Base-by-base conservation (phyloP, 1,140 invertebrate species). In the Limonius californicus region DNA sequence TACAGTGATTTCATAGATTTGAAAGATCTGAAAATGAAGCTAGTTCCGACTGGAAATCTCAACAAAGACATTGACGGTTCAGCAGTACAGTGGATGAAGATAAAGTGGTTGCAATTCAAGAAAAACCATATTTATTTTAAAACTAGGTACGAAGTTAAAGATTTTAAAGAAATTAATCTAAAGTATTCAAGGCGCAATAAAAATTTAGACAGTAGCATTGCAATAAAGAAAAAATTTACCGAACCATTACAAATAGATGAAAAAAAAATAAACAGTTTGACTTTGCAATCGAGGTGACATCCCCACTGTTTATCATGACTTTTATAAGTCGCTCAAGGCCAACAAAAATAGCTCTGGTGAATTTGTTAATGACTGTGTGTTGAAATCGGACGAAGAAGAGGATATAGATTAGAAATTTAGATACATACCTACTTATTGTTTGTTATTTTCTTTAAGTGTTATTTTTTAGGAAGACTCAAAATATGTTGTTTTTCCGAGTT, bases 131-230 rank as follows among this genome's bases (percentile, higher is more conserved):
- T n/a, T n/a, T n/a, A n/a, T n/a, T n/a, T n/a, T n/a, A n/a, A n/a
- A n/a, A n/a, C n/a, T n/a, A n/a, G n/a, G n/a, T n/a, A n/a, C n/a
- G n/a, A n/a, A n/a, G n/a, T n/a, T n/a, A n/a, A n/a, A n/a, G n/a
- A n/a, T n/a, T 45, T n/a, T n/a, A 45, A 45, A 18, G 12, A 45
- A 45, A 45, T 45, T 45, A 45, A 18, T 45, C 14, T 45, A n/a
- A 18, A 7, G 6, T n/a, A 3, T 45, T 14, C 12, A 45, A 4
- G 12, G 7, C 43, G 16, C n/a, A n/a, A n/a, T n/a, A n/a, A n/a
- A n/a, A n/a, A n/a, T n/a, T n/a, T n/a, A n/a, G n/a, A n/a, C n/a
- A 45, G 12, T 8, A 45, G 14, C 6, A 45, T 7, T 14, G 6
- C 4, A 18, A 45, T 45, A 18, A 18, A n/a, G n/a, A n/a, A n/a